These are phyloP conservation scores for Danio tinwini DNA, from an alignment of 2,797 vertebrate genomes.

Conservation along the genomic window DNA sequence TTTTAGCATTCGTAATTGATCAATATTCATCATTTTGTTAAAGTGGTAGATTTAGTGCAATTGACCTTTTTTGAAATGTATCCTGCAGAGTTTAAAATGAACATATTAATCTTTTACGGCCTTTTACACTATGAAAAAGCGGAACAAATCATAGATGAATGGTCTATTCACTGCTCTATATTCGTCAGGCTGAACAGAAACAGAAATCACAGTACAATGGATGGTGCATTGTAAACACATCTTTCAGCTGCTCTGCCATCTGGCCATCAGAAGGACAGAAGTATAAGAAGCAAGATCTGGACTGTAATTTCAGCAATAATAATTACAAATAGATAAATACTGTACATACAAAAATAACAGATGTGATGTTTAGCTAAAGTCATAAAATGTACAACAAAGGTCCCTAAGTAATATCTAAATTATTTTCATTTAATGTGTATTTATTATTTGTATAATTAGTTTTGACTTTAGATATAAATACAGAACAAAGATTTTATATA, in stretches of 20 bases:
- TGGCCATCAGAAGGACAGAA: background rate
- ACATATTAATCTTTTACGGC: conserved; percentile 11
- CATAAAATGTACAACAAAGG: background rate
- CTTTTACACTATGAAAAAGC: background rate
- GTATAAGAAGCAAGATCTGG: background rate
- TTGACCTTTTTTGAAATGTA: background rate
- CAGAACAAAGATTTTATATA: background rate
- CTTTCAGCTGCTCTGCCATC: conserved; percentile 11
- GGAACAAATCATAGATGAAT: conserved; percentile 7
- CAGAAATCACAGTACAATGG: conserved; percentile 12
- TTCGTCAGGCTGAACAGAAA: conserved; percentile 12
- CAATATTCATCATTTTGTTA: conserved; percentile 13
- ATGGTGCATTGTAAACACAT: background rate
- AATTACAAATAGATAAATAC: background rate
- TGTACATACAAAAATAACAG: background rate
- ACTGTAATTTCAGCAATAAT: conserved; percentile 4
- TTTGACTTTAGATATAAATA: background rate
- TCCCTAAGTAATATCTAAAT: background rate
- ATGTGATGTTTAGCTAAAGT: background rate
- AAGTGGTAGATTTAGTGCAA: background rate
- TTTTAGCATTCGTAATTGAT: conserved; percentile 5
- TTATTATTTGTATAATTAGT: background rate
- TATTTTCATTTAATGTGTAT: background rate
- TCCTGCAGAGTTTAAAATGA: conserved; percentile 1
- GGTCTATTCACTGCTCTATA: conserved; percentile 9